A percentile compares a stretch with the other conserved stretches of the same genome.
phyloP scores from a whole-genome alignment of 2,113 vertebrate genomes.

The Oenanthe melanoleuca region DNA sequence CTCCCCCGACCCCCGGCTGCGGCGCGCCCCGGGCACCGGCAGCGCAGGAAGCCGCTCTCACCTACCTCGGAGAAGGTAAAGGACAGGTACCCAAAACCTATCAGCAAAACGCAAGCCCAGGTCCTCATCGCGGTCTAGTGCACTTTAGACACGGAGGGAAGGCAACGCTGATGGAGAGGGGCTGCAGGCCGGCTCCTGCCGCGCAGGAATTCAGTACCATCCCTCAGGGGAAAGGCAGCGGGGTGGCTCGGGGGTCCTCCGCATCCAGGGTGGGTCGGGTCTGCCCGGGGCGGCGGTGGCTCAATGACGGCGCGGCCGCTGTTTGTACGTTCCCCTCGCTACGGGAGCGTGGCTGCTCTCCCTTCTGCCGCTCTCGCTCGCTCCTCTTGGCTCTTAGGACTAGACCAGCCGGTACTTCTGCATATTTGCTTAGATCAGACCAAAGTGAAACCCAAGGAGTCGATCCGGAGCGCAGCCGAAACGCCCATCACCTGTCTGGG shows the following conservation, averaged over 20 bases:
- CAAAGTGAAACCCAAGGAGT: slow-evolving; percentile 79
- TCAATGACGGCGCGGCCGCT: slow-evolving; percentile 24
- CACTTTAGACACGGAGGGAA: slow-evolving; percentile 75
- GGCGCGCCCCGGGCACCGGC: neutral
- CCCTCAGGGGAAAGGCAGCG: slow-evolving; percentile 83
- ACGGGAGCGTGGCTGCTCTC: slow-evolving; percentile 35
- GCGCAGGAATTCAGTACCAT: slow-evolving; percentile 88
- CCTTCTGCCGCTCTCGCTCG: slow-evolving; percentile 30
- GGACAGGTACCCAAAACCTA: slow-evolving; percentile 90
- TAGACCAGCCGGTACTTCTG: slow-evolving; percentile 74
- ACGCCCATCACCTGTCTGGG: slow-evolving; percentile 80
- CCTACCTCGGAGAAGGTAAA: slow-evolving; percentile 88
- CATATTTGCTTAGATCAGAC: slow-evolving; percentile 81
- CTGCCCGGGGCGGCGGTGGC: slow-evolving; percentile 45
- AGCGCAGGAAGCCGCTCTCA: slow-evolving; percentile 25
- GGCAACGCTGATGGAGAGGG: slow-evolving; percentile 82
- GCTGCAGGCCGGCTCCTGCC: slow-evolving; percentile 89
- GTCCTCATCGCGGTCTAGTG: slow-evolving; percentile 92
- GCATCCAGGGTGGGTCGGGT: slow-evolving; percentile 66
- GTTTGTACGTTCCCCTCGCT: slow-evolving; percentile 60
- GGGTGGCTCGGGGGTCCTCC: slow-evolving; percentile 64
- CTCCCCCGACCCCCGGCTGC: neutral
- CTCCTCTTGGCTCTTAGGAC: slow-evolving; percentile 68
- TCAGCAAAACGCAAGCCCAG: slow-evolving; percentile 84
- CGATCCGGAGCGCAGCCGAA: slow-evolving; percentile 67